These are phyloP conservation scores for Nannoperca obscura DNA, from an alignment of 2,797 vertebrate species.

Conservation along the genomic window DNA sequence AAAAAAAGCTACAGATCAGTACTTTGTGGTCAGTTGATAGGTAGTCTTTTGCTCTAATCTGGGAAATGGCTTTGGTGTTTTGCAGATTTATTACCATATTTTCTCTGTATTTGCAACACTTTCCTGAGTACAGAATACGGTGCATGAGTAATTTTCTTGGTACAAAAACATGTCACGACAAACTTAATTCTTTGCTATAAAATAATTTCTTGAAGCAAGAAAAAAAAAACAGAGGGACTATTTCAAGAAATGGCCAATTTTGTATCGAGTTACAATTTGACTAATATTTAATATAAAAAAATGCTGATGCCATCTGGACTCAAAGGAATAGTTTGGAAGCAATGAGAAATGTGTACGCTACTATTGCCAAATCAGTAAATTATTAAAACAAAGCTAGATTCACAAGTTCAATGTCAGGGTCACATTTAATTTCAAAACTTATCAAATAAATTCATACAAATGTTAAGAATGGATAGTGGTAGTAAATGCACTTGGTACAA, in stretches of 20 bases:
- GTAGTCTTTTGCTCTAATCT: neutral
- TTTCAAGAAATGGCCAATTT: neutral
- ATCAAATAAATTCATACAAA: constrained; percentile 98
- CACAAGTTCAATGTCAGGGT: constrained; percentile 91
- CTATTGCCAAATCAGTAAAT: constrained; percentile 33
- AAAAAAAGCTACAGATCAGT: neutral
- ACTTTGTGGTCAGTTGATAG: neutral
- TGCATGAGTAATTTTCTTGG: neutral
- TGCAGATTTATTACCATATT: neutral
- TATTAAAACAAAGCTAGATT: constrained; percentile 80
- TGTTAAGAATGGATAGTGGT: constrained; percentile 97
- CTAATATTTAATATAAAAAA: neutral
- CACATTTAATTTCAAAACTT: constrained; percentile 98
- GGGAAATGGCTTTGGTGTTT: neutral
- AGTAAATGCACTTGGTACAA: constrained; percentile 94
- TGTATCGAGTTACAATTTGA: neutral
- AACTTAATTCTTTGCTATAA: neutral
- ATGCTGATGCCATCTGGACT: neutral
- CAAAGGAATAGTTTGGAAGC: neutral
- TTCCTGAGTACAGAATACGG: neutral
- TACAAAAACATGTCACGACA: constrained; percentile 1
- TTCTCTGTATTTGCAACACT: neutral
- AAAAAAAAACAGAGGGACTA: no score
- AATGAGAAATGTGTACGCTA: neutral
- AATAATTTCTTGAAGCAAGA: neutral